phyloP scores from a whole-genome alignment of 2,113 vertebrate genomes.

The Cyphomyrus discorhynchus region DNA sequence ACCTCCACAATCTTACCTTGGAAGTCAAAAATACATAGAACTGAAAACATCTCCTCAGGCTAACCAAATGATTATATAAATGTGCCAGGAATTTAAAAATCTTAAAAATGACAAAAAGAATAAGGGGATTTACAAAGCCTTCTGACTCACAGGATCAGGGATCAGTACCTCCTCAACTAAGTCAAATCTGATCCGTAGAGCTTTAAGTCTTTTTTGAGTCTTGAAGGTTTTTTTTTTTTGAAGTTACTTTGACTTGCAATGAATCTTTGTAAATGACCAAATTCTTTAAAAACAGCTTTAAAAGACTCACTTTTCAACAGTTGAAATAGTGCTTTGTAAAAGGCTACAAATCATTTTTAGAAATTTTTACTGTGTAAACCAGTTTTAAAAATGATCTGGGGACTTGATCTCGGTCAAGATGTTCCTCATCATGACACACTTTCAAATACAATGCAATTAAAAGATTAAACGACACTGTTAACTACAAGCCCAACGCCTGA shows the following conservation, averaged over 20 bases:
- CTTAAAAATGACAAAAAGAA: slow-evolving; percentile 11
- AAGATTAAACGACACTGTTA: not conserved
- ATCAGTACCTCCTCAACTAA: not conserved
- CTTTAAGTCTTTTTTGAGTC: not conserved
- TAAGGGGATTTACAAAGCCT: slow-evolving; percentile 18
- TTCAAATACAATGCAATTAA: not conserved
- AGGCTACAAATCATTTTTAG: not conserved
- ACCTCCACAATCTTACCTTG: not conserved
- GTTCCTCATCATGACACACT: not conserved
- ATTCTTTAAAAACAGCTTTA: slow-evolving; percentile 1
- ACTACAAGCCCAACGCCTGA: not conserved
- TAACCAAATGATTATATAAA: slow-evolving; percentile 8
- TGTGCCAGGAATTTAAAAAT: slow-evolving; percentile 14
- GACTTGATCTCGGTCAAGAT: not conserved
- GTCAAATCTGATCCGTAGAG: not conserved
- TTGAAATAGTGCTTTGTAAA: slow-evolving; percentile 18
- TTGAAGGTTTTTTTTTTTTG: not conserved
- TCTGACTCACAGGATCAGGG: not conserved
- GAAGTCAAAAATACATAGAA: not conserved
- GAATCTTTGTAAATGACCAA: not conserved
- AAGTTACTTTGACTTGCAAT: not conserved
- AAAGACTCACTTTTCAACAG: not conserved
- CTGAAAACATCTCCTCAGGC: not conserved
- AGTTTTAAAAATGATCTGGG: not conserved
- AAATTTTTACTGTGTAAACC: not conserved